phyloP scores from a whole-genome alignment of 2,888 invertebrate species.

The Deladenus siricidicola region DNA sequence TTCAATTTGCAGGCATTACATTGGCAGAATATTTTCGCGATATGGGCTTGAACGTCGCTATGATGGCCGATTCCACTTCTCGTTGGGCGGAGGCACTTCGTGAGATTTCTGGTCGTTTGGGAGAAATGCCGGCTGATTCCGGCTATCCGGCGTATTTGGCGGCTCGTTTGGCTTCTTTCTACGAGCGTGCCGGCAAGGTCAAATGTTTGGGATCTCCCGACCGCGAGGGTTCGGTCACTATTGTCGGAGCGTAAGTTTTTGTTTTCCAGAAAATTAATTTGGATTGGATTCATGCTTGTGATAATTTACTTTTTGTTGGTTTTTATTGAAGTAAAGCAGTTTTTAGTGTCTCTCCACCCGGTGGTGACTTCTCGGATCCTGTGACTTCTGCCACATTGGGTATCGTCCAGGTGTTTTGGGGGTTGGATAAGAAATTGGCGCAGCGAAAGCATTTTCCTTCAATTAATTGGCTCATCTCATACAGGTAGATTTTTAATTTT shows the following conservation, averaged over 20 bases:
- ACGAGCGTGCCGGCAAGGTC: slow-evolving; percentile 95
- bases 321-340: background rate
- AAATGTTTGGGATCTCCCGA: slow-evolving; percentile 76
- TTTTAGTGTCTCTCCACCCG: slow-evolving; percentile 77
- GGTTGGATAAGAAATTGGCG: slow-evolving; percentile 51
- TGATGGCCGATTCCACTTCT: slow-evolving; percentile 4
- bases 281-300: background rate
- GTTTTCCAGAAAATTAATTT: too few species aligned
- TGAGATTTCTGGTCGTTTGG: slow-evolving; percentile 95
- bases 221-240: slow-evolving; percentile 94
- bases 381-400: slow-evolving; percentile 96
- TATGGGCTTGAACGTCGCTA: slow-evolving; percentile 93
- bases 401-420: slow-evolving; percentile 70
- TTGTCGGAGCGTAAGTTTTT: slow-evolving; percentile 78
- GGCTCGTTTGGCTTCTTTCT: slow-evolving; percentile 94
- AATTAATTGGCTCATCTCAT: slow-evolving; percentile 98
- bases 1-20: slow-evolving; percentile 73
- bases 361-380: slow-evolving; percentile 99
- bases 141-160: slow-evolving; percentile 94
- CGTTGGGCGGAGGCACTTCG: slow-evolving; percentile 99
- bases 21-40: slow-evolving; percentile 93
- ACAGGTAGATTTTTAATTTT: slow-evolving; percentile 58
- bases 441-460: slow-evolving; percentile 99
- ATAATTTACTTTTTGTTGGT: background rate
- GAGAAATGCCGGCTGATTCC: slow-evolving; percentile 96